phyloP scores from a whole-genome alignment of 2,113 vertebrate species.

The Channa argus region DNA sequence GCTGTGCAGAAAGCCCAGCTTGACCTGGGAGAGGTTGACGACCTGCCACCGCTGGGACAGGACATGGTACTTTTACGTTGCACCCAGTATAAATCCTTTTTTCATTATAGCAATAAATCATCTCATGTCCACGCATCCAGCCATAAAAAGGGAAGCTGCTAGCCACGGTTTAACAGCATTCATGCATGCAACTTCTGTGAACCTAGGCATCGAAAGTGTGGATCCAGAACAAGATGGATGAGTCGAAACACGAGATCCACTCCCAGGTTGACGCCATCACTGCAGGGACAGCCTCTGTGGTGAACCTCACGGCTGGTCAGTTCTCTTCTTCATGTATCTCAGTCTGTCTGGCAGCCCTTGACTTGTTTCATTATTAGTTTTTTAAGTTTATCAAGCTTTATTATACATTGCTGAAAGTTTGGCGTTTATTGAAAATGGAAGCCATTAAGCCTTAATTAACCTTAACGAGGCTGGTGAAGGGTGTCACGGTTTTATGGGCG shows the following conservation, averaged over 20 bases:
- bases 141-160: no score
- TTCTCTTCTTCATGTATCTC: background rate
- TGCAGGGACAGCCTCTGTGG: conserved; percentile 97
- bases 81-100: no score
- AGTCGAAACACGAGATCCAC: conserved; percentile 99
- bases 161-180: no score
- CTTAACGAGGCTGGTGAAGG: conserved; percentile 5
- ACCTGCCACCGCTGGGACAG: conserved; percentile 93
- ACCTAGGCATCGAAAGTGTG: conserved; percentile 94
- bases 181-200: background rate
- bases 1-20: conserved; percentile 96
- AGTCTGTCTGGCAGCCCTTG: background rate
- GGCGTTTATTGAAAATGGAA: no score
- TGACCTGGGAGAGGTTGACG: conserved; percentile 92
- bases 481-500: conserved; percentile 40
- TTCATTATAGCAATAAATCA: no score
- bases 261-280: conserved; percentile 99
- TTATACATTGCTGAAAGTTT: no score
- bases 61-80: conserved; percentile 88
- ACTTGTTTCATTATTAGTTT: no score
- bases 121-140: no score
- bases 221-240: conserved; percentile 99
- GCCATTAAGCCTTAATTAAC: conserved; percentile 1
- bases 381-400: background rate
- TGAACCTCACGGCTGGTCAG: conserved; percentile 98